A percentile compares a stretch with the other conserved stretches of the same genome.
These are phyloP conservation scores for Saxidomus purpurata DNA, from an alignment of 1,140 invertebrate genomes.

Conservation along the genomic window DNA sequence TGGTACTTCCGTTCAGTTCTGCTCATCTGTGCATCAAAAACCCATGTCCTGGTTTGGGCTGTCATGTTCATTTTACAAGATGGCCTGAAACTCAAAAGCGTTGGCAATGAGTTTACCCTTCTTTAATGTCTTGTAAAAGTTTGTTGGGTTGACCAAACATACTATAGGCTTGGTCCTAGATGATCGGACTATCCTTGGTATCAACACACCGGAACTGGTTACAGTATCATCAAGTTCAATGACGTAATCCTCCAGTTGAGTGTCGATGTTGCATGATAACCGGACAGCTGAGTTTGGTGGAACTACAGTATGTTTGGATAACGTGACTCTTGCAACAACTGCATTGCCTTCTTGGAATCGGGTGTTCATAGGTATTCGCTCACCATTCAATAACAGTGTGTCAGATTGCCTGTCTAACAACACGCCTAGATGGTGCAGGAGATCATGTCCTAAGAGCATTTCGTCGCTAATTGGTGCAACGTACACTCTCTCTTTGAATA, in stretches of 20 bases:
- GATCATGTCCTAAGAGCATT: background rate
- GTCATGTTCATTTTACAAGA: background rate
- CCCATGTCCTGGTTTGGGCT: too few species aligned
- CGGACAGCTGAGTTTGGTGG: constrained; percentile 42
- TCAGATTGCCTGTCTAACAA: background rate
- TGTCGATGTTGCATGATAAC: constrained; percentile 18
- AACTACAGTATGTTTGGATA: constrained; percentile 2
- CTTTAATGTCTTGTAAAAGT: constrained; percentile 19
- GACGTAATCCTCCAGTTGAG: background rate
- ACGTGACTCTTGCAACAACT: background rate
- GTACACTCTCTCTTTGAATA: background rate
- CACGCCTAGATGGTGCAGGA: background rate
- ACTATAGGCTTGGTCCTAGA: background rate
- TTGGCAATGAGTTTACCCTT: constrained; percentile 24
- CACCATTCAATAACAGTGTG: constrained; percentile 1
- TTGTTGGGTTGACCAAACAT: constrained; percentile 26
- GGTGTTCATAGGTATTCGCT: constrained; percentile 14
- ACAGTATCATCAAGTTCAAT: constrained; percentile 9
- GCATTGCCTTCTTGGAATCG: background rate
- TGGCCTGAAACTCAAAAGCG: constrained; percentile 19
- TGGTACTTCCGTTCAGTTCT: too few species aligned
- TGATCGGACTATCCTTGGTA: constrained; percentile 2
- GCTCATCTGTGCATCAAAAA: too few species aligned
- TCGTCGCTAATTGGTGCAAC: constrained; percentile 31
- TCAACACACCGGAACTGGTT: background rate